Evolutionary conservation across 92 coral and sea anemone genomes (phyloP).

Genomic region (Zoanthus gigantus): DNA sequence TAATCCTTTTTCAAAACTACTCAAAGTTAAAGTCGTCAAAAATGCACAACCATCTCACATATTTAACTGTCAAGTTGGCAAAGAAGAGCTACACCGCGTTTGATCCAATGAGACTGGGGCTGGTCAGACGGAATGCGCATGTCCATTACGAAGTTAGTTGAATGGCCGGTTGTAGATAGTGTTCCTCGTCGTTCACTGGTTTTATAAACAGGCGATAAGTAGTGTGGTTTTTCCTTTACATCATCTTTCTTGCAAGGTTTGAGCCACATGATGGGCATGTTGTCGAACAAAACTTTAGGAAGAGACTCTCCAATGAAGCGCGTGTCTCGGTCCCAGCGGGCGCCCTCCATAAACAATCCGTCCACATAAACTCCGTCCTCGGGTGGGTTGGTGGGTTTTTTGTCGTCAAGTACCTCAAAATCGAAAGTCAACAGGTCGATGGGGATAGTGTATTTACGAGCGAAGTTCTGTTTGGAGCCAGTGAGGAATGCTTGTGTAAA

Average conservation of each 20-base stretch:
- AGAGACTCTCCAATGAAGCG: constrained; percentile 89
- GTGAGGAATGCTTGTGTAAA: constrained; percentile 99
- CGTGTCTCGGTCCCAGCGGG: constrained; percentile 94
- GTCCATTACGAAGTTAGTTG: constrained; percentile 99
- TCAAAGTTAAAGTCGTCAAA: background rate
- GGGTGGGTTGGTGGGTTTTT: constrained; percentile 88
- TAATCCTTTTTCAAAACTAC: background rate
- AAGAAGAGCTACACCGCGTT: constrained; percentile 98
- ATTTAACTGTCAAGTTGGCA: constrained; percentile 84
- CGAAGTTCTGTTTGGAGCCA: constrained; percentile 98
- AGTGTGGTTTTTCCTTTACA: constrained; percentile 84
- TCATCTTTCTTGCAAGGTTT: constrained; percentile 97
- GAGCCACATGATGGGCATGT: constrained; percentile 97
- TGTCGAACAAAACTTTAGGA: constrained; percentile 87
- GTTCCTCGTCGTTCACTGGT: constrained; percentile 99
- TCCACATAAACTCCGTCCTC: constrained; percentile 97
- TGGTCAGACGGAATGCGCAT: constrained; percentile 98
- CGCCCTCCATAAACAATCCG: constrained; percentile 98
- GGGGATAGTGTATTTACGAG: constrained; percentile 98
- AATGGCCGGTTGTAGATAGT: constrained; percentile 98
- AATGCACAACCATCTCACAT: background rate
- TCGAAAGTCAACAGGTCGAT: constrained; percentile 94
- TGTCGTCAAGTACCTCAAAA: constrained; percentile 92
- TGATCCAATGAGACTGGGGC: constrained; percentile 99
- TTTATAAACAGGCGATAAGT: constrained; percentile 96